Evolutionary conservation across 2,797 vertebrate genomes (phyloP).

Genomic region (Triplophysa bombifrons): DNA sequence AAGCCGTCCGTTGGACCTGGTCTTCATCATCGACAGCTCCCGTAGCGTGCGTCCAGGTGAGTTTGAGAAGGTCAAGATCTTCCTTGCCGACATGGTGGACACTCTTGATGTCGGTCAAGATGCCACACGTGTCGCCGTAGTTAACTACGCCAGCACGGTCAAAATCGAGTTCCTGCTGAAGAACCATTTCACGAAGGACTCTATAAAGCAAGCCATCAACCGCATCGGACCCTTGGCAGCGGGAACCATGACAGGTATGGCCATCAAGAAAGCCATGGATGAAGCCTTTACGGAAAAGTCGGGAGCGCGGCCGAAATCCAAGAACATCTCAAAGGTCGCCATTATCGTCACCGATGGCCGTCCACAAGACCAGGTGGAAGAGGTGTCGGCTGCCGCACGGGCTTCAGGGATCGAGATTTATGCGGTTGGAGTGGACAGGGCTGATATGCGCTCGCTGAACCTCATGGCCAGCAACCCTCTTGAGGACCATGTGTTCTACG

Average conservation of each 20-base stretch:
- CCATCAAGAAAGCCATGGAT: constrained; percentile 90
- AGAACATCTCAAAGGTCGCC: constrained; percentile 87
- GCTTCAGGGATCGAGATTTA: constrained; percentile 80
- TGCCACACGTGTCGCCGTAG: constrained; percentile 87
- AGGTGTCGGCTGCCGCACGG: constrained; percentile 73
- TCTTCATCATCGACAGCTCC: constrained; percentile 95
- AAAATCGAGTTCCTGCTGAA: constrained; percentile 94
- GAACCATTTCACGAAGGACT: constrained; percentile 79
- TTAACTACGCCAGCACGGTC: constrained; percentile 95
- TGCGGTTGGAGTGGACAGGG: constrained; percentile 87
- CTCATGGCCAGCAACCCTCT: constrained; percentile 88
- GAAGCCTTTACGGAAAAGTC: constrained; percentile 90
- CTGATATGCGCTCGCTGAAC: constrained; percentile 85
- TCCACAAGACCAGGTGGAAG: constrained; percentile 89
- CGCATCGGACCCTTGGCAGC: constrained; percentile 90
- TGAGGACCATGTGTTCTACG: constrained; percentile 91
- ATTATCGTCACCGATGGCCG: constrained; percentile 94
- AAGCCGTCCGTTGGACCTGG: constrained; percentile 87
- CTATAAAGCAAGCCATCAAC: constrained; percentile 88
- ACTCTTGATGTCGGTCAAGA: constrained; percentile 87
- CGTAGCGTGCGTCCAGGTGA: constrained; percentile 93
- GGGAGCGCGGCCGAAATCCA: constrained; percentile 84
- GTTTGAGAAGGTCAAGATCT: constrained; percentile 95
- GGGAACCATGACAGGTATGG: constrained; percentile 95
- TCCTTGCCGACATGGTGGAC: constrained; percentile 92